phyloP scores from a whole-genome alignment of 53 echinoderm and acorn worm species.

The Holothuria scabra region DNA sequence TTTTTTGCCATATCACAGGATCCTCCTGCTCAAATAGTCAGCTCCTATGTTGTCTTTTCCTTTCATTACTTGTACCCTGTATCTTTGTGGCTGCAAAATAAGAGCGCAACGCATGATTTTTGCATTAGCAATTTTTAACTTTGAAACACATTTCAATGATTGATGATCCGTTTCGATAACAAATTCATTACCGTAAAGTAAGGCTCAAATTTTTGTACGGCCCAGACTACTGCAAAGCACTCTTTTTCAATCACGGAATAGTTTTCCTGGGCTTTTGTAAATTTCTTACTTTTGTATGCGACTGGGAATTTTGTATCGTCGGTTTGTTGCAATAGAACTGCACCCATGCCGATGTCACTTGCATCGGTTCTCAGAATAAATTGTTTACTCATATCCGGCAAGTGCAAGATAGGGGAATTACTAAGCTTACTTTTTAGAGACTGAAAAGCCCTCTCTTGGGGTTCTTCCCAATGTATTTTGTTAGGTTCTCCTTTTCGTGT shows the following conservation, averaged over 20 bases:
- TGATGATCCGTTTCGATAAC: conserved; percentile 46
- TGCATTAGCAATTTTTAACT: conserved; percentile 38
- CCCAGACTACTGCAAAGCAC: conserved; percentile 48
- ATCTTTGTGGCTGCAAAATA: conserved; percentile 13
- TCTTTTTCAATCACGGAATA: conserved; percentile 46
- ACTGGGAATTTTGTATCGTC: conserved; percentile 52
- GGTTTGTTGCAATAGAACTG: conserved; percentile 57
- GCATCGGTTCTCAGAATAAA: conserved; percentile 59
- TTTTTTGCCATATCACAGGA: too few species aligned
- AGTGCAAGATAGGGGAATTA: conserved; percentile 51
- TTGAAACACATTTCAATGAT: conserved; percentile 32
- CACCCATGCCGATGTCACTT: conserved; percentile 56
- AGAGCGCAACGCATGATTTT: conserved; percentile 39
- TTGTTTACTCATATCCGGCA: conserved; percentile 42
- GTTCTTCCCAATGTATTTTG: conserved; percentile 51
- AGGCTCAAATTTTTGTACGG: conserved; percentile 37
- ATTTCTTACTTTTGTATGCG: conserved; percentile 52
- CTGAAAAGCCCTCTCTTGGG: conserved; percentile 55
- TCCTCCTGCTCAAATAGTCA: conserved; percentile 29
- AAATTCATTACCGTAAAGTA: conserved; percentile 49
- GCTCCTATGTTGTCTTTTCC: conserved; percentile 37
- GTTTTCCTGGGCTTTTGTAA: conserved; percentile 10
- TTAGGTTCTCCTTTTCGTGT: conserved; percentile 48
- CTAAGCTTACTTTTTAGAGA: conserved; percentile 50
- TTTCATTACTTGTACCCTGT: conserved; percentile 7